These are phyloP conservation scores for Chaetura pelagica DNA, from an alignment of 2,113 vertebrate genomes.

Conservation along the genomic window DNA sequence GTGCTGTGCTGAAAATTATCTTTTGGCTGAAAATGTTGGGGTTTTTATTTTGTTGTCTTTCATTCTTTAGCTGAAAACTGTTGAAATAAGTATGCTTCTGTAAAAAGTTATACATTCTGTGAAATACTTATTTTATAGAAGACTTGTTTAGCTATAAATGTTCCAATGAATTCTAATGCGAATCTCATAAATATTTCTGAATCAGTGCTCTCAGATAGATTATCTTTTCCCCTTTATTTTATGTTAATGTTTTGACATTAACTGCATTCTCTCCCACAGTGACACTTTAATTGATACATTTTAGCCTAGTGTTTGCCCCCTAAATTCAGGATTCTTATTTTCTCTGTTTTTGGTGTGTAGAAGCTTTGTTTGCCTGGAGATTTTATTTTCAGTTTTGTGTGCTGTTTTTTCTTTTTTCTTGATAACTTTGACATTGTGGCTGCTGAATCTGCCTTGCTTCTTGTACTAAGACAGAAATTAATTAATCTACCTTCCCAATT, in stretches of 20 bases:
- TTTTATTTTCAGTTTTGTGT: neutral
- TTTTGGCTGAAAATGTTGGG: neutral
- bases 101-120: neutral
- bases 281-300: neutral
- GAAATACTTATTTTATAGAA: neutral
- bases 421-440: slow-evolving; percentile 40
- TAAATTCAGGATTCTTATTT: slow-evolving; percentile 2
- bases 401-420: slow-evolving; percentile 15
- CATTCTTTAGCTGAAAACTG: neutral
- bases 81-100: neutral
- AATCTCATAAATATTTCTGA: neutral
- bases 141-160: neutral
- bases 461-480: slow-evolving; percentile 70
- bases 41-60: neutral
- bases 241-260: neutral
- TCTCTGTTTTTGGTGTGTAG: neutral
- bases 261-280: neutral
- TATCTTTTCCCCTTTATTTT: neutral
- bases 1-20: neutral
- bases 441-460: slow-evolving; percentile 69
- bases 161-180: neutral
- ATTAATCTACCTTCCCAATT: slow-evolving; percentile 78
- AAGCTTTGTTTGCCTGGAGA: neutral
- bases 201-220: neutral
- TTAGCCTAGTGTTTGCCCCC: neutral